Percentiles rank a stretch among this genome's conserved stretches.
These are phyloP conservation scores for Acridotheres tristis DNA, from an alignment of 2,797 vertebrate species.

Conservation along the genomic window DNA sequence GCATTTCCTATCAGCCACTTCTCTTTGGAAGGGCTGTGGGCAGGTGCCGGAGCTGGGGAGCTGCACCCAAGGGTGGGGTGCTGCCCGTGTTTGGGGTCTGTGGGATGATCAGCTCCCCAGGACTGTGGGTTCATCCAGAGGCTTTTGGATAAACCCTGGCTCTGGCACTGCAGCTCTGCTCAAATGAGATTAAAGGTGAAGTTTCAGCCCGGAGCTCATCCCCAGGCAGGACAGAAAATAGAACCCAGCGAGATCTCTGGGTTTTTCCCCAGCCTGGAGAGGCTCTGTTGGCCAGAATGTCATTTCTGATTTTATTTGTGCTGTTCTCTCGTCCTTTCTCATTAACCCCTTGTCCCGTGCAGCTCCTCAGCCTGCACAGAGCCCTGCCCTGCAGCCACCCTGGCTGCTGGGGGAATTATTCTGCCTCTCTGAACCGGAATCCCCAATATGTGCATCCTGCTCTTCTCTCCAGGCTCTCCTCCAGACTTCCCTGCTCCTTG, in stretches of 20 bases:
- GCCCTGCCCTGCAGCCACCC: background rate
- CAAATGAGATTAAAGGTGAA: slow-evolving; percentile 56
- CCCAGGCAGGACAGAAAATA: slow-evolving; percentile 66
- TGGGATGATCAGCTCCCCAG: background rate
- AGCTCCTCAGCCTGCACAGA: background rate
- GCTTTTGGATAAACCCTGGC: background rate
- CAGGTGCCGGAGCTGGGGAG: background rate
- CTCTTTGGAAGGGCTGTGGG: background rate
- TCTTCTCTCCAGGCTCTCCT: slow-evolving; percentile 3
- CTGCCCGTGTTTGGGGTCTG: background rate
- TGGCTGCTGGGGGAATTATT: slow-evolving; percentile 17
- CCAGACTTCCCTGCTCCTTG: background rate
- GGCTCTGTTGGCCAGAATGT: slow-evolving; percentile 32
- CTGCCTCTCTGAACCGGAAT: slow-evolving; percentile 37
- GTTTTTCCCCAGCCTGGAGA: slow-evolving; percentile 54
- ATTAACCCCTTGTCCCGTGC: slow-evolving; percentile 44
- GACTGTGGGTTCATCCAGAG: background rate
- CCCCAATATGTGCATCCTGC: background rate
- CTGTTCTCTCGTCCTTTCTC: slow-evolving; percentile 21
- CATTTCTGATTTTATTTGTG: slow-evolving; percentile 41
- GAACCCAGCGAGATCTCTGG: slow-evolving; percentile 43
- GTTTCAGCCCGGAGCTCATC: slow-evolving; percentile 40
- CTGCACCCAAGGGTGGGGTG: background rate
- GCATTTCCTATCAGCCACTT: background rate
- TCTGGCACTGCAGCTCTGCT: background rate